Percentiles rank a stretch among this genome's conserved stretches.
Conservation (phyloP, 2,113 vertebrate genomes). For the Pluvialis apricaria region DNA sequence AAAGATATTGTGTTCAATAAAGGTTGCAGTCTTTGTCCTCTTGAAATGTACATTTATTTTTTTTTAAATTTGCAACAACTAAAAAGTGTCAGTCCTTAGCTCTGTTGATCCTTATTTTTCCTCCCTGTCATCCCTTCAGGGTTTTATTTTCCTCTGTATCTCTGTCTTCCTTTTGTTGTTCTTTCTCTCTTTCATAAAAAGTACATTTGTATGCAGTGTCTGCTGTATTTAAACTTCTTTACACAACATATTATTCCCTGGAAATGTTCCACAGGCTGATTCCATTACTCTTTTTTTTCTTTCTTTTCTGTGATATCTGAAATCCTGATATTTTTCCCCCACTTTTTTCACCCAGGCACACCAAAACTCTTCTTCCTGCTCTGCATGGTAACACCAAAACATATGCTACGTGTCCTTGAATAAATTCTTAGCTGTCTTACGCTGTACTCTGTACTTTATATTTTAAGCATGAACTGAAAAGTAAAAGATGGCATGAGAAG, state of each 20-base stretch:
- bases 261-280: not conserved
- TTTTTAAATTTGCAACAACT: not conserved
- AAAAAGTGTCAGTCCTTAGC: not conserved
- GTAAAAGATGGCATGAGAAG: not conserved
- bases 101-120: not conserved
- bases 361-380: not conserved
- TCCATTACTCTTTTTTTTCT: not conserved
- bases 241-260: not conserved
- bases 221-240: not conserved
- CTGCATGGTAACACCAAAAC: not conserved
- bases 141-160: not conserved
- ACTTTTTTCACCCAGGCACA: not conserved
- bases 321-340: not conserved
- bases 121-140: not conserved
- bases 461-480: not conserved
- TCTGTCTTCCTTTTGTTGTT: not conserved
- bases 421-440: not conserved
- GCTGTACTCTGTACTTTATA: not conserved
- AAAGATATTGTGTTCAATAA: not conserved
- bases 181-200: not conserved
- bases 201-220: not conserved
- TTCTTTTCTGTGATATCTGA: not conserved
- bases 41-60: not conserved
- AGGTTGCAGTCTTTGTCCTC: not conserved
- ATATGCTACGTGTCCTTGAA: not conserved